Base-by-base conservation (phyloP, 2,888 invertebrate species). In the Leptopilina drosophilae region DNA sequence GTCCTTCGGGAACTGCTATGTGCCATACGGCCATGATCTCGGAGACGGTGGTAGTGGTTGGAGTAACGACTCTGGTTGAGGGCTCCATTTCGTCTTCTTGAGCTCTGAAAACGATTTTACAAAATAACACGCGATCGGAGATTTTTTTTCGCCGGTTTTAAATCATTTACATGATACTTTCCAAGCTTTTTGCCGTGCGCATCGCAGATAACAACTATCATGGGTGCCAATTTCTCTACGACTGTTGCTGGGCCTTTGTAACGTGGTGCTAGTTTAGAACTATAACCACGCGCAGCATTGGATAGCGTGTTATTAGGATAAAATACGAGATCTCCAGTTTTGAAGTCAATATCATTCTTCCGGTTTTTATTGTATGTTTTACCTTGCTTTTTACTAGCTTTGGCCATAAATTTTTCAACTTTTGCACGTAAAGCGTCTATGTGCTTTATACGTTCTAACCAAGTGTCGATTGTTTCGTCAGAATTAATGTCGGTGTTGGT, bases 271-370 rank as follows among this genome's bases (percentile, higher is more conserved):
- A 14, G 14, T 11, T 56, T 56, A 5, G 56, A 56, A 12, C 56
- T 56, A 12, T 14, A 56, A 11, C 14, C 56, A 14, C 12, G 56
- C 0, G 12, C 56, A 0, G 56, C 56, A 14, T 42, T 42, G 5
- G 33, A 73, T 75, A 49, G 75, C n/a, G n/a, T 81, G 15, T 1
- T 81, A 6, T 42, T 42, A 1, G 42, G 42, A 5, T 6, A 42
- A 8, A 42, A 42, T 0, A 42, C 42, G 6, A 42, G 8, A 42
- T 42, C 42, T 6, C 42, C 42, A 5, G 6, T 0, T 5, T 42
- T 0, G 1, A 42, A 42, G 0, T 42, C 6, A 8, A 6, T 42
- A 8, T 42, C 6, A 42, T 42, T 42, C 7, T 42, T 42, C 1
- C 42, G 42, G 0, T 42, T 3, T 42, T 42, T 42, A 42, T 42